Conservation (phyloP, 2,797 vertebrate species). For the Ataeniobius toweri region DNA sequence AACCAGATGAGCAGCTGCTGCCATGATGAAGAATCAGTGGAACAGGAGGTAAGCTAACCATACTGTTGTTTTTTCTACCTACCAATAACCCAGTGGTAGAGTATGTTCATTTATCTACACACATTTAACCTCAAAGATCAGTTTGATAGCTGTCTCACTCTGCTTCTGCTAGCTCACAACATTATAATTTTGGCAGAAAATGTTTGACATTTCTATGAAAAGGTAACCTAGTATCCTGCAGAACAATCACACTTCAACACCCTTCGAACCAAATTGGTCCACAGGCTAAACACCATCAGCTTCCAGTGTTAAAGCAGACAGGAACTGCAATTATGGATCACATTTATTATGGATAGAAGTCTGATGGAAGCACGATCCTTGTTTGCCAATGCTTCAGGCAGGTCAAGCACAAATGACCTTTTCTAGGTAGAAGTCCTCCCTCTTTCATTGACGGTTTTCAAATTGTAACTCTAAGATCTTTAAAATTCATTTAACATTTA, state of each 20-base stretch:
- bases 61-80: background rate
- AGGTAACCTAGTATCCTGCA: background rate
- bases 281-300: background rate
- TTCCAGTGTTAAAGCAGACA: background rate
- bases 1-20: background rate
- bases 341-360: conserved; percentile 49
- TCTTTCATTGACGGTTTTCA: background rate
- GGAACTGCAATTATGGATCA: conserved; percentile 16
- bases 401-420: background rate
- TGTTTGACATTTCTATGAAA: background rate
- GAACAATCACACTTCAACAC: conserved; percentile 15
- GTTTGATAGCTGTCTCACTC: background rate
- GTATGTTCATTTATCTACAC: background rate
- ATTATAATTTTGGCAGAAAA: background rate
- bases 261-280: conserved; percentile 1
- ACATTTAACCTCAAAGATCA: background rate
- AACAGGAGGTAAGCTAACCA: background rate
- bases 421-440: background rate
- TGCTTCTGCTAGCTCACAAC: background rate
- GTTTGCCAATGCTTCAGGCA: conserved; percentile 19
- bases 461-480: background rate
- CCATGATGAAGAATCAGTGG: background rate
- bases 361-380: conserved; percentile 34
- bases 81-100: background rate
- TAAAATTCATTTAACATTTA: background rate